These are phyloP conservation scores for Ligdia adustata DNA, from an alignment of 2,888 invertebrate genomes.

Conservation along the genomic window DNA sequence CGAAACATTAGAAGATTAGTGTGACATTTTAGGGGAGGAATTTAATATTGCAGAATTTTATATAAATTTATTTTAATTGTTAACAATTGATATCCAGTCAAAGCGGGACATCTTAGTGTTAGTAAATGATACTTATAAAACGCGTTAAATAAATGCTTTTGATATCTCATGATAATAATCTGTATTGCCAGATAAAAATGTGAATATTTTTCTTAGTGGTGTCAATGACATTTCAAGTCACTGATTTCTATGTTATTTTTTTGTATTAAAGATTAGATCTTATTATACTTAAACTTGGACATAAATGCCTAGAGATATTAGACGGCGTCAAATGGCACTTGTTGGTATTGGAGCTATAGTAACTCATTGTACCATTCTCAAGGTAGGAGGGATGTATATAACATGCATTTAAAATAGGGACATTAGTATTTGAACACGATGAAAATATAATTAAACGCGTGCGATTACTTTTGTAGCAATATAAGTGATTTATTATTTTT, in stretches of 20 bases:
- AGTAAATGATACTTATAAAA: slow-evolving; percentile 67
- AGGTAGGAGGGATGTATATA: slow-evolving; percentile 72
- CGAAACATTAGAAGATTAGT: slow-evolving; percentile 93
- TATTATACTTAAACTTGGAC: slow-evolving; percentile 60
- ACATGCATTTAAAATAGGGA: slow-evolving; percentile 78
- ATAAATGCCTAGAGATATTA: slow-evolving; percentile 68
- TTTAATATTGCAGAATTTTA: slow-evolving; percentile 64
- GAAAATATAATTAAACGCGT: slow-evolving; percentile 64
- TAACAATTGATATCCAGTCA: slow-evolving; percentile 75
- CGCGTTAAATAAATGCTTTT: slow-evolving; percentile 69
- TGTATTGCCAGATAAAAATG: slow-evolving; percentile 84
- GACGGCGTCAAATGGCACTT: slow-evolving; percentile 61
- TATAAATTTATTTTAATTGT: slow-evolving; percentile 78
- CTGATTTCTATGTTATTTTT: slow-evolving; percentile 78
- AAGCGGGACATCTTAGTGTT: slow-evolving; percentile 78
- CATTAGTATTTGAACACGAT: slow-evolving; percentile 71
- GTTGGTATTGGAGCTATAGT: slow-evolving; percentile 56
- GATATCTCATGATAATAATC: slow-evolving; percentile 77
- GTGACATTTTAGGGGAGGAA: slow-evolving; percentile 67
- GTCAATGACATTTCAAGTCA: slow-evolving; percentile 81
- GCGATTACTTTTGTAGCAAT: slow-evolving; percentile 71
- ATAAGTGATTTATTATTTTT: slow-evolving; percentile 73
- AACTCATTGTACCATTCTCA: slow-evolving; percentile 62
- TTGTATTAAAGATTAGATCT: slow-evolving; percentile 78
- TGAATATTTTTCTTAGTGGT: slow-evolving; percentile 83